Conservation (phyloP, 53 echinoderm and acorn worm species). For the Henricia sp. region DNA sequence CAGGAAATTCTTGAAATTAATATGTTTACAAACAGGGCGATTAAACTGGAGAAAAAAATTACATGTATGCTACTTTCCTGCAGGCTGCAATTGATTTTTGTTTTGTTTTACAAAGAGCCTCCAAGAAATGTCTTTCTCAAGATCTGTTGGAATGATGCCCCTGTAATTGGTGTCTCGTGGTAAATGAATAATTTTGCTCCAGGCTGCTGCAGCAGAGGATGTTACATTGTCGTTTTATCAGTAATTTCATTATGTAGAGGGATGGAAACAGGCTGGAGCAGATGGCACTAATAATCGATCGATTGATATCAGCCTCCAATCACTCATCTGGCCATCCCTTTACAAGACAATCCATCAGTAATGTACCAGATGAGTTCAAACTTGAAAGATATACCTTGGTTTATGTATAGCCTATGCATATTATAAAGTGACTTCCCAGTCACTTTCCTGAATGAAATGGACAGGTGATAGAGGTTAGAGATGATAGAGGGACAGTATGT, state of each 20-base stretch:
- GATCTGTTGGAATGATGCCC: too few species aligned
- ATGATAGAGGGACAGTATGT: neutral
- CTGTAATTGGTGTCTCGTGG: too few species aligned
- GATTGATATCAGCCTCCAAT: conserved; percentile 57
- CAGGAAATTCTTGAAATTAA: too few species aligned
- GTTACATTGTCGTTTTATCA: conserved; percentile 9
- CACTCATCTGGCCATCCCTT: conserved; percentile 36
- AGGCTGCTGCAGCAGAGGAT: neutral
- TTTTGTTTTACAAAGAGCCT: too few species aligned
- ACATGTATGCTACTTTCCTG: too few species aligned
- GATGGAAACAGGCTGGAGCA: conserved; percentile 53
- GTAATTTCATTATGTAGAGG: conserved; percentile 46
- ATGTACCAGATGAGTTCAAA: neutral
- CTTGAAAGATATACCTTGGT: neutral
- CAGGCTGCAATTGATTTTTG: too few species aligned
- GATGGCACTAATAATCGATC: conserved; percentile 62
- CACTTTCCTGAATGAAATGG: neutral
- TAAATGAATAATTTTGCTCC: too few species aligned
- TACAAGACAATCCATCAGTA: conserved; percentile 22
- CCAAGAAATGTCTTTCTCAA: too few species aligned
- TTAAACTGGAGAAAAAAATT: too few species aligned
- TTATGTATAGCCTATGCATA: neutral
- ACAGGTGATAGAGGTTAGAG: neutral
- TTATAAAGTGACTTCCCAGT: neutral
- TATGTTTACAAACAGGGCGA: too few species aligned